Percentiles rank a stretch among this genome's conserved stretches.
Conservation (phyloP, 1,140 invertebrate genomes). For the Hestina assimilis region DNA sequence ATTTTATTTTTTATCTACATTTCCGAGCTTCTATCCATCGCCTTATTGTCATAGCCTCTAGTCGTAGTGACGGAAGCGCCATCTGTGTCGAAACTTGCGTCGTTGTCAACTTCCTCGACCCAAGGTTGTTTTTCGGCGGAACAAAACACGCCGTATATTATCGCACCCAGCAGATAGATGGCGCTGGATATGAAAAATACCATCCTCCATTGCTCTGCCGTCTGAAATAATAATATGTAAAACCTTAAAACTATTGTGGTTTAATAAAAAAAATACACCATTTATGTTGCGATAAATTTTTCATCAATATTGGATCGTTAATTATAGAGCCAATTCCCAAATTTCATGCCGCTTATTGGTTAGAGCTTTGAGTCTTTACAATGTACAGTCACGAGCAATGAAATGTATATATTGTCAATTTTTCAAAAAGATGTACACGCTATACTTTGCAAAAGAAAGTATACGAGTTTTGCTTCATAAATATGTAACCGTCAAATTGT, state of each 20-base stretch:
- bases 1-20: conserved; percentile 29
- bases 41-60: conserved; percentile 64
- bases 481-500: too few species aligned
- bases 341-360: too few species aligned
- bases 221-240: conserved; percentile 75
- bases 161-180: conserved; percentile 87
- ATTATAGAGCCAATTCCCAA: too few species aligned
- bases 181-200: conserved; percentile 90
- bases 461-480: too few species aligned
- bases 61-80: conserved; percentile 59
- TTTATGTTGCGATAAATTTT: too few species aligned
- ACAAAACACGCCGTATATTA: conserved; percentile 89
- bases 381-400: too few species aligned
- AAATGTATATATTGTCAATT: too few species aligned
- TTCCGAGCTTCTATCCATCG: conserved; percentile 53
- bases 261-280: too few species aligned
- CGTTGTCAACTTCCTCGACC: conserved; percentile 79
- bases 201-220: conserved; percentile 86
- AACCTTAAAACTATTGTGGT: not conserved
- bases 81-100: conserved; percentile 62
- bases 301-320: too few species aligned
- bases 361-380: too few species aligned
- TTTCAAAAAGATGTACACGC: too few species aligned
- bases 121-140: conserved; percentile 89
- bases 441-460: too few species aligned